phyloP scores from a whole-genome alignment of 2,113 vertebrate species.

The Fregata magnificens region DNA sequence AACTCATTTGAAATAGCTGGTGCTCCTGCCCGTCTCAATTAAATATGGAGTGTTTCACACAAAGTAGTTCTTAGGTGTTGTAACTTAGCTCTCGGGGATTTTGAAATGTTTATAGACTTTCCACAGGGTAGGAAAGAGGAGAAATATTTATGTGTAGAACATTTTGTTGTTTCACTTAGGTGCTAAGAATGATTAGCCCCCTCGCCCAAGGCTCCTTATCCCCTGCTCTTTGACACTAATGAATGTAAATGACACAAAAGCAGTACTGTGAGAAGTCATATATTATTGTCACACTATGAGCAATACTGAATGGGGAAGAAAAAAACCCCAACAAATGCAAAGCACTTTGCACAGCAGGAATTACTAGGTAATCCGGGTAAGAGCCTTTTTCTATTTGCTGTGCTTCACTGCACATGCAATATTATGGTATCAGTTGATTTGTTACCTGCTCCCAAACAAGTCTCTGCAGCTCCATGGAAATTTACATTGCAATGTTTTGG shows the following conservation, averaged over 20 bases:
- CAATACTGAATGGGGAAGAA: neutral
- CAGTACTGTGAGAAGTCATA: conserved; percentile 35
- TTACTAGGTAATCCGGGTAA: neutral
- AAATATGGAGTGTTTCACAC: neutral
- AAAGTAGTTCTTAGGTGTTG: conserved; percentile 17
- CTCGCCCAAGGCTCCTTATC: conserved; percentile 37
- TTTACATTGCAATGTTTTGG: neutral
- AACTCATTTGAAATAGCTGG: neutral
- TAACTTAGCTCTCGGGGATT: conserved; percentile 26
- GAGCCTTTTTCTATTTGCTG: neutral
- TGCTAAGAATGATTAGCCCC: conserved; percentile 28
- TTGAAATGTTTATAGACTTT: conserved; percentile 56
- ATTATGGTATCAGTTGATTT: neutral
- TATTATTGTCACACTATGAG: conserved; percentile 19
- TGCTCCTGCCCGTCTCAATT: neutral
- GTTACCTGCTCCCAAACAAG: neutral
- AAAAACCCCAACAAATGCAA: neutral
- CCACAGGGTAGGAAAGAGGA: conserved; percentile 54
- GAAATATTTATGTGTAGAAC: conserved; percentile 53
- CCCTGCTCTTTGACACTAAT: conserved; percentile 35
- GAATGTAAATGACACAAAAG: conserved; percentile 60
- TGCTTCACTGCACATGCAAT: neutral
- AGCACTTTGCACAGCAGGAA: conserved; percentile 10
- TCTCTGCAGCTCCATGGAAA: neutral
- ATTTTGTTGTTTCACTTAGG: conserved; percentile 31